Conservation (phyloP, 2,888 invertebrate genomes). For the Amphiduros pacificus region DNA sequence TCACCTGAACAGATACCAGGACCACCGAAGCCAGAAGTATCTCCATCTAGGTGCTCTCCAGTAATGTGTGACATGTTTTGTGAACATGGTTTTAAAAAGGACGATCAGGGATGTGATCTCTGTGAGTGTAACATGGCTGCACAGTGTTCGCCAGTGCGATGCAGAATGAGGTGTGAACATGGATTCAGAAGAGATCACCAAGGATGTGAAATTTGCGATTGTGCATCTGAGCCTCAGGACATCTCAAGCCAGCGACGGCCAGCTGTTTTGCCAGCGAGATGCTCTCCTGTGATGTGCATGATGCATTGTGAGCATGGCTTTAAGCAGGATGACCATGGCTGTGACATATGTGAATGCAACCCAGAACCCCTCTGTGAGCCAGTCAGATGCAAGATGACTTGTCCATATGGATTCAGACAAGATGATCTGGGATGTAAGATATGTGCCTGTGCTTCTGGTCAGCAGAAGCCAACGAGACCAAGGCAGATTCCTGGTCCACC, state of each 20-base stretch:
- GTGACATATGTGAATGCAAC: conserved; percentile 8
- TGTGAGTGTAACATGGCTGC: conserved; percentile 19
- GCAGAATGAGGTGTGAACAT: conserved; percentile 8
- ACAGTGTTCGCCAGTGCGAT: neutral
- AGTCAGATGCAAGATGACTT: neutral
- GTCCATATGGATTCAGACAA: conserved; percentile 1
- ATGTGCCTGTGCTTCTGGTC: neutral
- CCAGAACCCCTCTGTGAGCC: neutral
- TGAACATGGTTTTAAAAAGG: conserved; percentile 23
- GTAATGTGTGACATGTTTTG: conserved; percentile 23
- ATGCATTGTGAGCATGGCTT: conserved; percentile 7
- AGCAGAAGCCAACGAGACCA: neutral
- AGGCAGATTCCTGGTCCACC: neutral
- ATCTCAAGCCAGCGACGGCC: neutral
- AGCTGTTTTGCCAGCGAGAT: neutral
- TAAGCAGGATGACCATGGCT: neutral
- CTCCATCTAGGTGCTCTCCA: neutral
- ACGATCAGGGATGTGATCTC: conserved; percentile 20
- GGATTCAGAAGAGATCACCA: neutral
- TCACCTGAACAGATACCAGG: too few species aligned
- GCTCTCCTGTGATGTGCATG: conserved; percentile 1
- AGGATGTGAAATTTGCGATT: conserved; percentile 13
- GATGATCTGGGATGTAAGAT: conserved; percentile 1
- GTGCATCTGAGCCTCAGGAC: neutral
- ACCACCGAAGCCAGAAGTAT: too few species aligned